These are phyloP conservation scores for Pseudorhiza aurosa DNA, from an alignment of 30 jellyfish, hydroid and myxozoan species.

Conservation along the genomic window DNA sequence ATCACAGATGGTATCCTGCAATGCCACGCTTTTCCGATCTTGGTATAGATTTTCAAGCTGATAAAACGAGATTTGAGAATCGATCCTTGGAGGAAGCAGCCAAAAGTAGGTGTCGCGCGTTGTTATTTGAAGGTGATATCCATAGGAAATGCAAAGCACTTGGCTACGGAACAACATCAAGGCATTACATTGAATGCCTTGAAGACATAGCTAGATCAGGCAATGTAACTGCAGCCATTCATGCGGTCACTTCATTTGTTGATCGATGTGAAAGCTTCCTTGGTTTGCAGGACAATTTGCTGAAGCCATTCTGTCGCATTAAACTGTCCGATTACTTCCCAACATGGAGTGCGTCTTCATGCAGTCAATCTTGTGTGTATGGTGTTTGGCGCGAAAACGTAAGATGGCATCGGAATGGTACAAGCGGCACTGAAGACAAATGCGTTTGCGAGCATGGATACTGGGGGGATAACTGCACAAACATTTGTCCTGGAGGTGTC, in stretches of 20 bases:
- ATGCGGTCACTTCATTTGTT: slow-evolving; percentile 22
- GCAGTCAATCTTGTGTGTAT: slow-evolving; percentile 31
- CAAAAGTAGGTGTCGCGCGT: neutral
- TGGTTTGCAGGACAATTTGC: neutral
- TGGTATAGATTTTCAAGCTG: slow-evolving; percentile 13
- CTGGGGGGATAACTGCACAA: slow-evolving; percentile 56
- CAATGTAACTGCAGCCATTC: slow-evolving; percentile 8
- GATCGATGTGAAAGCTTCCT: slow-evolving; percentile 16
- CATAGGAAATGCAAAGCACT: slow-evolving; percentile 21
- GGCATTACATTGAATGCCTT: slow-evolving; percentile 21
- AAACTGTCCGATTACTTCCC: neutral
- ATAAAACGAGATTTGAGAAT: neutral
- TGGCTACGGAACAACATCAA: slow-evolving; percentile 31
- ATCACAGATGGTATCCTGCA: slow-evolving; percentile 66
- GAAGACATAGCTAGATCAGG: slow-evolving; percentile 22
- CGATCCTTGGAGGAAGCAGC: slow-evolving; percentile 38
- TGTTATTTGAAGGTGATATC: slow-evolving; percentile 19
- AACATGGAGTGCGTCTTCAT: slow-evolving; percentile 16
- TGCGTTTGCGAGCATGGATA: slow-evolving; percentile 65
- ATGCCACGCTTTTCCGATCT: slow-evolving; percentile 39
- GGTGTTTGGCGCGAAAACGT: slow-evolving; percentile 23
- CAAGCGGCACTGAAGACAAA: neutral
- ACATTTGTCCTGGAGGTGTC: slow-evolving; percentile 60
- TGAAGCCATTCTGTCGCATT: slow-evolving; percentile 12
- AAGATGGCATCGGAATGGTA: neutral